Conservation (phyloP, 2,888 invertebrate genomes). For the Tiliacea aurago region DNA sequence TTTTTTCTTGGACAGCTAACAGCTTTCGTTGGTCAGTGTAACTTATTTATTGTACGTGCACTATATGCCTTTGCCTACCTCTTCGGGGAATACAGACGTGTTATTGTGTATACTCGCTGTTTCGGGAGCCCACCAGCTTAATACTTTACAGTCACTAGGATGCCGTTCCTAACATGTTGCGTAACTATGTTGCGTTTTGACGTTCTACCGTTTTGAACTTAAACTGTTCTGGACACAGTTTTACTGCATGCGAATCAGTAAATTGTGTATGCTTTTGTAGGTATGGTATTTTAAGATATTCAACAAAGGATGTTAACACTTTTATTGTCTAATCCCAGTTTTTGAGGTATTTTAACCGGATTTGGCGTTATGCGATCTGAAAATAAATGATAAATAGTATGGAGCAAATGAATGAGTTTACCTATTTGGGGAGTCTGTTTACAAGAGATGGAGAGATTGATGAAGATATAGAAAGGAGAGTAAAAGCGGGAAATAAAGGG, state of each 20-base stretch:
- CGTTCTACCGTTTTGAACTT: constrained; percentile 26
- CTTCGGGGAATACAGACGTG: not conserved
- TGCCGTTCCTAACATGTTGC: constrained; percentile 11
- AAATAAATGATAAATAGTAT: too few species aligned
- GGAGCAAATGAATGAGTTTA: not conserved
- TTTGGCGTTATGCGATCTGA: not conserved
- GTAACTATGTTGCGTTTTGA: constrained; percentile 56
- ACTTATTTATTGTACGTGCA: too few species aligned
- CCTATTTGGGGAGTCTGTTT: not conserved
- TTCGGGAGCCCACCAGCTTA: constrained; percentile 40
- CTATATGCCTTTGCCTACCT: not conserved
- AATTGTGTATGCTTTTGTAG: not conserved
- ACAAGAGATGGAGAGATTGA: not conserved
- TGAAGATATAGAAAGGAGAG: not conserved
- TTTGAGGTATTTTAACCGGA: not conserved
- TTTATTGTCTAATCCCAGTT: not conserved
- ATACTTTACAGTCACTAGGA: constrained; percentile 47
- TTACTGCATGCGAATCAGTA: constrained; percentile 1
- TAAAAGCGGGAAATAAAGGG: not conserved
- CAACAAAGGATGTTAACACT: not conserved
- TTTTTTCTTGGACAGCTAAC: too few species aligned
- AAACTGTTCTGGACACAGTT: constrained; percentile 35
- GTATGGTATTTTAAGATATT: too few species aligned
- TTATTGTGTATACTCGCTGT: constrained; percentile 18
- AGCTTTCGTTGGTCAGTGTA: too few species aligned